These are phyloP conservation scores for Crambe crambe DNA, from an alignment of 37 sponge, comb jelly and placozoan genomes.

Conservation along the genomic window DNA sequence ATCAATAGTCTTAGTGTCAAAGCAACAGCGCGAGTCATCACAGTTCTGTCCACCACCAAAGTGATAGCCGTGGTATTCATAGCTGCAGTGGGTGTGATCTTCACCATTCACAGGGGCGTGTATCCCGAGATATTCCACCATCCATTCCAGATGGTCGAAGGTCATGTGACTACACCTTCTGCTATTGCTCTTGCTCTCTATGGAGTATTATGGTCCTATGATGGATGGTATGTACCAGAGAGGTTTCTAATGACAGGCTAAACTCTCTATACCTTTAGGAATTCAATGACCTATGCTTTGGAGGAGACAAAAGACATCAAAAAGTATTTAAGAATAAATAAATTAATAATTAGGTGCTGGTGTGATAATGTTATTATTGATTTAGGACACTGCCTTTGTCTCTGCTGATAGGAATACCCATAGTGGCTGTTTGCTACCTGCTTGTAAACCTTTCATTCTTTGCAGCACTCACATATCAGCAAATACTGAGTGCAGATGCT, in stretches of 20 bases:
- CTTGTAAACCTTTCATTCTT: slow-evolving; percentile 76
- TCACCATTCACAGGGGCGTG: slow-evolving; percentile 12
- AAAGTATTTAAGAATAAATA: slow-evolving; percentile 11
- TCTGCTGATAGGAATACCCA: slow-evolving; percentile 51
- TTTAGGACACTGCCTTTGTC: slow-evolving; percentile 60
- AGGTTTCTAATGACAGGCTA: no score
- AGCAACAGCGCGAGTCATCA: slow-evolving; percentile 29
- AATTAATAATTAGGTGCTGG: neutral
- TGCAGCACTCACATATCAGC: slow-evolving; percentile 46
- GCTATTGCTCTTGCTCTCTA: slow-evolving; percentile 72
- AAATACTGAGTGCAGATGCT: slow-evolving; percentile 35
- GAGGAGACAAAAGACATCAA: slow-evolving; percentile 54
- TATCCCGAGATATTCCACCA: slow-evolving; percentile 1
- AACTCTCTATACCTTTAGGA: slow-evolving; percentile 39
- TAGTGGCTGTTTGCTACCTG: slow-evolving; percentile 67
- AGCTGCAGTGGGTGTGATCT: slow-evolving; percentile 32
- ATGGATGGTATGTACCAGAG: slow-evolving; percentile 88
- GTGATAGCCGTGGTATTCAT: slow-evolving; percentile 63
- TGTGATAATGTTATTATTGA: neutral
- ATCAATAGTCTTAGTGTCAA: slow-evolving; percentile 48
- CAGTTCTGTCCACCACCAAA: slow-evolving; percentile 35
- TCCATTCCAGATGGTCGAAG: slow-evolving; percentile 6
- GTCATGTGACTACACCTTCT: neutral
- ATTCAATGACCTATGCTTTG: slow-evolving; percentile 32
- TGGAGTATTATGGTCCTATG: slow-evolving; percentile 73